Conservation (phyloP, 2,888 invertebrate genomes). For the Melangyna quadrimaculata region DNA sequence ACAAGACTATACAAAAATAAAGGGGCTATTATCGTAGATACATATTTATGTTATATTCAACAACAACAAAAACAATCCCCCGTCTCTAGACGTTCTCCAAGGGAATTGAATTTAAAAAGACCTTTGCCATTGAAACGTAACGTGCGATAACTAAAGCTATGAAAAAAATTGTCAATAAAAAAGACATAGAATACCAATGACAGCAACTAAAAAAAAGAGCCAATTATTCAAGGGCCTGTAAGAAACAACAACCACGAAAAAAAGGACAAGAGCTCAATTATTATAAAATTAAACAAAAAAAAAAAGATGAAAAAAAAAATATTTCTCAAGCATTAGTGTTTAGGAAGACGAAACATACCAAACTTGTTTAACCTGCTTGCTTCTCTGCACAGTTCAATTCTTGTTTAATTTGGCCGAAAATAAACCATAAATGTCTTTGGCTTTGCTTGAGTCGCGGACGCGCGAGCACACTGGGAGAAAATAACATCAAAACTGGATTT, state of each 20-base stretch:
- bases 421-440: conserved; percentile 44
- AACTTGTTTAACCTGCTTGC: conserved; percentile 68
- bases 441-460: not conserved
- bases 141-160: conserved; percentile 42
- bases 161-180: conserved; percentile 22
- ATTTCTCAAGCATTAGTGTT: conserved; percentile 28
- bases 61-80: conserved; percentile 33
- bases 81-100: not conserved
- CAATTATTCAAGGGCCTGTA: not conserved
- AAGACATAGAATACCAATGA: not conserved
- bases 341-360: conserved; percentile 29
- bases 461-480: not conserved
- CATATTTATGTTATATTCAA: not conserved
- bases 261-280: conserved; percentile 22
- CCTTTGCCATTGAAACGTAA: conserved; percentile 37
- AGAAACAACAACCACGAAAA: conserved; percentile 11
- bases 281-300: not conserved
- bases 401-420: conserved; percentile 41
- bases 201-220: not conserved
- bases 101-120: not conserved
- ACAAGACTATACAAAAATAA: not conserved
- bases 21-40: not conserved
- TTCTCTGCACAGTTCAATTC: conserved; percentile 52
- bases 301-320: not conserved
- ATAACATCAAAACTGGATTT: not conserved